Percentiles rank a stretch among this genome's conserved stretches.
Evolutionary conservation across 92 coral and sea anemone species (phyloP).

Genomic region (Diadumene lineata): DNA sequence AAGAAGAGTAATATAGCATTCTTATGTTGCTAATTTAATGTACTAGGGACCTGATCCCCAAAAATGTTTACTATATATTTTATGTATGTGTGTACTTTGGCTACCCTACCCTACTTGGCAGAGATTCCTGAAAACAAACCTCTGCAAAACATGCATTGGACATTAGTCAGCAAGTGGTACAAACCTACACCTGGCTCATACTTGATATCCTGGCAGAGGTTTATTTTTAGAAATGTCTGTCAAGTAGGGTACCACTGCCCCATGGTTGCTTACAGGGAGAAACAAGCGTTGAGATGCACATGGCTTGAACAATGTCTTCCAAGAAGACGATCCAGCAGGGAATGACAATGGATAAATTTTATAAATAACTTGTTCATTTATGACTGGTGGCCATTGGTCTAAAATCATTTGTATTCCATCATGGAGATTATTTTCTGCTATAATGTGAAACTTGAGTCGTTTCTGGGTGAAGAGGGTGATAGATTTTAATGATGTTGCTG

Average conservation of each 20-base stretch:
- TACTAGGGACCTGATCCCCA: too few species aligned
- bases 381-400: constrained; percentile 54
- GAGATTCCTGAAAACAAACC: too few species aligned
- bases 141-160: too few species aligned
- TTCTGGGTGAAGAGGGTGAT: constrained; percentile 69
- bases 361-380: constrained; percentile 52
- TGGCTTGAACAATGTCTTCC: constrained; percentile 90
- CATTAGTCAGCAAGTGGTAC: too few species aligned
- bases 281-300: constrained; percentile 95
- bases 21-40: too few species aligned
- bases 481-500: constrained; percentile 82
- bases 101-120: too few species aligned
- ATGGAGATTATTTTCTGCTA: constrained; percentile 80
- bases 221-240: neutral
- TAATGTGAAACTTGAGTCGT: constrained; percentile 68
- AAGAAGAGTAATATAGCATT: too few species aligned
- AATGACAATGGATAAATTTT: constrained; percentile 72
- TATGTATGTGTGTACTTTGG: too few species aligned
- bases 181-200: too few species aligned
- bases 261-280: constrained; percentile 65
- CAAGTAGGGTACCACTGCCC: neutral
- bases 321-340: constrained; percentile 68
- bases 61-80: too few species aligned
- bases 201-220: too few species aligned
- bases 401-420: constrained; percentile 37